A percentile compares a stretch with the other conserved stretches of the same genome.
Conservation (phyloP, 2,113 vertebrate genomes). For the Parotia lawesii region DNA sequence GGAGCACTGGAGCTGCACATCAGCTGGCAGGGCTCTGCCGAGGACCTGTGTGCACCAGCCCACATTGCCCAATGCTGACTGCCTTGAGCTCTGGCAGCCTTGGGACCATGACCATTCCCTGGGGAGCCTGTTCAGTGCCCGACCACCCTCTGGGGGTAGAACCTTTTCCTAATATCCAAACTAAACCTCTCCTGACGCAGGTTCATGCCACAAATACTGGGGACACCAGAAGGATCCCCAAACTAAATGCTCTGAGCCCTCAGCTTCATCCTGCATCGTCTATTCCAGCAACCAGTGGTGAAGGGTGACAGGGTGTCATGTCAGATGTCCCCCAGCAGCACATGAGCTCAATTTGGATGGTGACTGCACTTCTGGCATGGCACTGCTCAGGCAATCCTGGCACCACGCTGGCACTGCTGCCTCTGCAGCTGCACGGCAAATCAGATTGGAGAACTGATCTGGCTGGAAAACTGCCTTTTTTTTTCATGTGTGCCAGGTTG, state of each 20-base stretch:
- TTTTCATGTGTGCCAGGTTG: neutral
- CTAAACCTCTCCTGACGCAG: neutral
- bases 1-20: neutral
- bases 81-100: neutral
- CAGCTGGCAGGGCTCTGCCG: neutral
- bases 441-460: constrained; percentile 31
- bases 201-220: neutral
- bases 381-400: neutral
- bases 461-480: neutral
- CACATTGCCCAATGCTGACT: neutral
- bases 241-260: neutral
- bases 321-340: neutral
- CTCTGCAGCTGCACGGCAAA: constrained; percentile 3
- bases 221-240: neutral
- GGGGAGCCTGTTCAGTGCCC: neutral
- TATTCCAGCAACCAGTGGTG: neutral
- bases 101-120: neutral
- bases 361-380: neutral
- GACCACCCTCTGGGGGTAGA: neutral
- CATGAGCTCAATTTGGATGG: neutral
- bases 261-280: neutral
- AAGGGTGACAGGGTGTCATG: neutral
- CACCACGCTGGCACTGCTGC: neutral
- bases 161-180: neutral
- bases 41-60: neutral